These are phyloP conservation scores for Trialeurodes vaporariorum DNA, from an alignment of 1,140 invertebrate species.

Conservation along the genomic window DNA sequence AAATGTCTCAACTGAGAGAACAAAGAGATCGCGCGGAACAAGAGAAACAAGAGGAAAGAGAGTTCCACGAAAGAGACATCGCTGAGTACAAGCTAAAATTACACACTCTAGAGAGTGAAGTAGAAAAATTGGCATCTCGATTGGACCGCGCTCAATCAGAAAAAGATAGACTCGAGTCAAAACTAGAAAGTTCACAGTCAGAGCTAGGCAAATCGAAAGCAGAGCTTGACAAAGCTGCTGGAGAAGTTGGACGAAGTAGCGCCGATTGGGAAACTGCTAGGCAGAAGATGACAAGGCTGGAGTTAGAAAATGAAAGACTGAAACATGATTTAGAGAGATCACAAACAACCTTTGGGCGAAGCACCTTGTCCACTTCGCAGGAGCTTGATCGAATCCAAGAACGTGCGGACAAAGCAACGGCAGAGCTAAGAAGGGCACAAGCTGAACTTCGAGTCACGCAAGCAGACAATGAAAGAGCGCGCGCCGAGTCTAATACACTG, in stretches of 20 bases:
- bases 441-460: conserved; percentile 73
- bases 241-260: conserved; percentile 73
- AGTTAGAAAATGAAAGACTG: conserved; percentile 80
- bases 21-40: conserved; percentile 91
- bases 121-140: conserved; percentile 54
- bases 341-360: conserved; percentile 65
- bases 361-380: conserved; percentile 39
- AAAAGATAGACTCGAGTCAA: conserved; percentile 79
- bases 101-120: conserved; percentile 75
- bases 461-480: conserved; percentile 73
- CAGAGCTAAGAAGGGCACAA: conserved; percentile 65
- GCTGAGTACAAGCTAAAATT: conserved; percentile 93
- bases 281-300: conserved; percentile 67
- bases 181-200: conserved; percentile 81
- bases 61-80: conserved; percentile 83
- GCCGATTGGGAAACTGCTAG: conserved; percentile 82
- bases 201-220: conserved; percentile 88
- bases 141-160: conserved; percentile 74
- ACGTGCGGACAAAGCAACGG: conserved; percentile 67
- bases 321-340: conserved; percentile 73
- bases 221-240: conserved; percentile 79
- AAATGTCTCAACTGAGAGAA: conserved; percentile 82
- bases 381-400: conserved; percentile 76
- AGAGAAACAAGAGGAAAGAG: conserved; percentile 89
- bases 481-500: conserved; percentile 64